Percentiles rank a stretch among this genome's conserved stretches.
Evolutionary conservation across 2,797 vertebrate species (phyloP).

Genomic region (Apodemus agrarius): DNA sequence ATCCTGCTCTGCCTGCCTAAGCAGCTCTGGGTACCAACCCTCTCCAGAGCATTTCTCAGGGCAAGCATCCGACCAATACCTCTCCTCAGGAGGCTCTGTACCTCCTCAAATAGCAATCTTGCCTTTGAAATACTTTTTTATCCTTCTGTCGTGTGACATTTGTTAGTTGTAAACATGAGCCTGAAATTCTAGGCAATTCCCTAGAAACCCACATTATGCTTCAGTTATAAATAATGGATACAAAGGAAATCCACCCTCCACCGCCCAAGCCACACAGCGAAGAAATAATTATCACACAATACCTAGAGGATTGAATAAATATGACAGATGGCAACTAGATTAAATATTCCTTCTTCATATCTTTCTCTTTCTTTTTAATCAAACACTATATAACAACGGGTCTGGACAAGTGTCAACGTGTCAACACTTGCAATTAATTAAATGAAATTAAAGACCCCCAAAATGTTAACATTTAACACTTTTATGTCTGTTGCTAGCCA

Average conservation of each 20-base stretch:
- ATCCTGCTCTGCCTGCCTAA: neutral
- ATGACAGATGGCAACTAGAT: neutral
- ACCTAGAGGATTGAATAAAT: neutral
- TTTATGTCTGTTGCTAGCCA: neutral
- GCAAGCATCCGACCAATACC: neutral
- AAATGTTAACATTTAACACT: neutral
- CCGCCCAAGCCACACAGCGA: neutral
- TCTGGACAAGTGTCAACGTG: neutral
- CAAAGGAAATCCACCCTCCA: neutral
- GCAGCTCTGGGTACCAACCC: neutral
- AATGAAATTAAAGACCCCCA: slow-evolving; percentile 18
- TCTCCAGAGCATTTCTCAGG: neutral
- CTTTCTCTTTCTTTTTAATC: neutral
- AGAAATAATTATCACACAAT: slow-evolving; percentile 19
- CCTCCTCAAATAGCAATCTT: slow-evolving; percentile 4
- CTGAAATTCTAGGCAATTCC: neutral
- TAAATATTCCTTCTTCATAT: neutral
- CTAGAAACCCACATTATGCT: slow-evolving; percentile 49
- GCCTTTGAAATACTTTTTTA: neutral
- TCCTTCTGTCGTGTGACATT: neutral
- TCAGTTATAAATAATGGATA: slow-evolving; percentile 54
- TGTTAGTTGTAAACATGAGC: neutral
- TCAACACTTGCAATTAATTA: neutral
- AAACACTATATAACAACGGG: neutral
- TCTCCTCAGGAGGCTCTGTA: neutral